These are phyloP conservation scores for Macrotrachela quadricornifera DNA, from an alignment of 1,140 invertebrate species.

Conservation along the genomic window DNA sequence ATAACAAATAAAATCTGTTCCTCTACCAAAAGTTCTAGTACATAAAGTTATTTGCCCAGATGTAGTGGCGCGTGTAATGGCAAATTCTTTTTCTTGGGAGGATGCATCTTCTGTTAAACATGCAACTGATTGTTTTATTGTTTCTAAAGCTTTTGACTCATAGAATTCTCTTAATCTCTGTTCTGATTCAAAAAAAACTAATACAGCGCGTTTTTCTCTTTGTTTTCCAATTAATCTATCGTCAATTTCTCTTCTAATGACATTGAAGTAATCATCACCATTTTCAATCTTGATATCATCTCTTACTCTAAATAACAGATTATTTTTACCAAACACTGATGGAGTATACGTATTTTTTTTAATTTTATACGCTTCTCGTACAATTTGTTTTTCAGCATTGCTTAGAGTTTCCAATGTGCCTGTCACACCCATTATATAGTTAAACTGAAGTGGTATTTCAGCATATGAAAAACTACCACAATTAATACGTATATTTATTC, in stretches of 20 bases:
- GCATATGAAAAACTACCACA: neutral
- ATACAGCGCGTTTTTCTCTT: neutral
- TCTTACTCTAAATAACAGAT: neutral
- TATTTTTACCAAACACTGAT: neutral
- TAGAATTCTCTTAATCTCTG: neutral
- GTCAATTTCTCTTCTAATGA: neutral
- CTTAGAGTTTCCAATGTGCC: neutral
- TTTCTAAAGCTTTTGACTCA: neutral
- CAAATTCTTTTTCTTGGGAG: neutral
- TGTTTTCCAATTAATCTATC: neutral
- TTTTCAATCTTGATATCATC: neutral
- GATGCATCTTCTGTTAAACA: neutral
- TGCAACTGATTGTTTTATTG: neutral
- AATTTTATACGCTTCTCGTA: no score
- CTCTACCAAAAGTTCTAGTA: neutral
- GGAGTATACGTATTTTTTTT: no score
- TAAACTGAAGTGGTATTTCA: neutral
- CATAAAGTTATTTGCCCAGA: neutral
- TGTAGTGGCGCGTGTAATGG: neutral
- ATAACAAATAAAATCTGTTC: neutral
- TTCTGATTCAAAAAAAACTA: neutral
- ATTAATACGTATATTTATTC: neutral
- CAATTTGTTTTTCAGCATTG: no score
- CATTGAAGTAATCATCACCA: neutral
- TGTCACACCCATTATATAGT: neutral